Evolutionary conservation across 2,113 vertebrate species (phyloP), one percentile per base, ranked within the genome.

Genomic region (Neodontobutis hainanensis): DNA sequence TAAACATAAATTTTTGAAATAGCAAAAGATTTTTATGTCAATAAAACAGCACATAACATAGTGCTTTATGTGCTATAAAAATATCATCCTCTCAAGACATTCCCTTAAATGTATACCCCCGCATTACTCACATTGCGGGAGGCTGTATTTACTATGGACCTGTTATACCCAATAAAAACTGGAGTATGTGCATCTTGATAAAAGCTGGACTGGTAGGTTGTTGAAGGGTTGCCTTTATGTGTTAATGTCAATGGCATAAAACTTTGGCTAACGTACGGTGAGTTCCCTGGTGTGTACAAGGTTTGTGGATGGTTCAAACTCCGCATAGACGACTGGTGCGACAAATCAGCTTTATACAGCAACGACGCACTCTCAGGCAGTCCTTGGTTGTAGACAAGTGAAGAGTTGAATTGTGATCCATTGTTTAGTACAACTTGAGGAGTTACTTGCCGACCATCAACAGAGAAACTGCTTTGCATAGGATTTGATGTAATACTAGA

Each of bases 81-180:
- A 46, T 27, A 15, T 27, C 19, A 27, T 27, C 19, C 19, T 27
- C 19, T 27, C 19, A 27, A 58, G 5, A 34, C 19, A 43, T 38
- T 16, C 44, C 36, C 19, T 85, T 65, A 92, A 44, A 93, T 91
- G 59, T 87, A 88, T 1, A 91, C 16, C 42, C 82, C 81, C 34
- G 14, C 10, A 9, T 70, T 78, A 53, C 67, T 88, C 8, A 59
- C 67, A 15, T 48, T 74, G 27, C 65, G 4, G 44, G 56, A 42
- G 10, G 75, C 61, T 1, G 19, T 8, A 5, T 79, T 64, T 11
- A 72, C 27, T 27, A 82, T 15, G 35, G 90, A 89, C 46, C 32
- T 14, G 15, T 61, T 58, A 49, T 90, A 88, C 16, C 66, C 65
- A 8, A 93, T 32, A 36, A 88, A 90, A 62, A 88, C 12, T 12